Conservation (phyloP, 2,797 vertebrate species). For the Poeciliopsis presidionis region DNA sequence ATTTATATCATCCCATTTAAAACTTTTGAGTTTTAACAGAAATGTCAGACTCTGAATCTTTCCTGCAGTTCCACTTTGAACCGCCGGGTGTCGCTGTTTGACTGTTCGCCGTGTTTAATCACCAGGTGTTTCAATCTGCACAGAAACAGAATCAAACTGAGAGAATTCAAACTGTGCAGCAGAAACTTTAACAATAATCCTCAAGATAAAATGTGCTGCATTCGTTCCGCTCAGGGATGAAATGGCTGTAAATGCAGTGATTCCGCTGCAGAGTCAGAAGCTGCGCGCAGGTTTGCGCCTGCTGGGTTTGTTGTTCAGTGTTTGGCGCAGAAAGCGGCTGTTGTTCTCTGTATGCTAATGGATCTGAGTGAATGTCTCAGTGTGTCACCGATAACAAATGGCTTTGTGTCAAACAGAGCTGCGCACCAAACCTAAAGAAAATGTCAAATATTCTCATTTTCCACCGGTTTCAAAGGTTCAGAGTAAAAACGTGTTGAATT, state of each 20-base stretch:
- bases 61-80: background rate
- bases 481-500: too few relatives aligned
- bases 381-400: conserved; percentile 62
- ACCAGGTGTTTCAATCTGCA: background rate
- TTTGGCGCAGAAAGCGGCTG: conserved; percentile 63
- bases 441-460: background rate
- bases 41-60: background rate
- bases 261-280: too few relatives aligned
- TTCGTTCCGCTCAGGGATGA: background rate
- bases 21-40: background rate
- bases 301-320: conserved; percentile 42
- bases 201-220: background rate
- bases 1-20: background rate
- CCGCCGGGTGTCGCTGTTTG: background rate
- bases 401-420: conserved; percentile 46
- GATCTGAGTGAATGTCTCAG: conserved; percentile 52
- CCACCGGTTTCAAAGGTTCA: background rate
- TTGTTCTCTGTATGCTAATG: conserved; percentile 74
- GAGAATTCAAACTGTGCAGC: background rate
- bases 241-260: background rate
- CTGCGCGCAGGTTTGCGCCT: conserved; percentile 4
- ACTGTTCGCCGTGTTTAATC: background rate
- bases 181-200: background rate
- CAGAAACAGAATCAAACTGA: background rate
- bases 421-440: background rate